Conservation (phyloP, 2,888 invertebrate species). For the Bruchidius siliquastri region DNA sequence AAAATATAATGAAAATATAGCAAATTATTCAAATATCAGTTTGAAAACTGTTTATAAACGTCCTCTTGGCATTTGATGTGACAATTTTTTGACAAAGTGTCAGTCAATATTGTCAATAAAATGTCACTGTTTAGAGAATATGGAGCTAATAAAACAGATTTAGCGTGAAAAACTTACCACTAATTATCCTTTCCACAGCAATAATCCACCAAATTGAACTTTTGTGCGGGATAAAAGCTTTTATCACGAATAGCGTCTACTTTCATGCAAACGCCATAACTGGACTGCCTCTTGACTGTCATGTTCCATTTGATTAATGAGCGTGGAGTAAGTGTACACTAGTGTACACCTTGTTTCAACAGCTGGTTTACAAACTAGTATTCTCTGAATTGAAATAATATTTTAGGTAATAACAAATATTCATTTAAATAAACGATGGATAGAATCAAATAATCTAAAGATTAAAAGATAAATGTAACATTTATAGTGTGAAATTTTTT, state of each 20-base stretch:
- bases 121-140: conserved; percentile 21
- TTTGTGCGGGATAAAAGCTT: neutral
- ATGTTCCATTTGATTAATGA: neutral
- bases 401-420: no score
- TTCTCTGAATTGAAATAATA: no score
- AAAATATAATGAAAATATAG: conserved; percentile 7
- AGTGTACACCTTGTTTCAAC: neutral
- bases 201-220: neutral
- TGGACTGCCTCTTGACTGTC: neutral
- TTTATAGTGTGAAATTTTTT: neutral
- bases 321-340: neutral
- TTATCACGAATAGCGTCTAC: conserved; percentile 12
- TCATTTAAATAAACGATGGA: no score
- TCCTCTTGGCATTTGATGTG: conserved; percentile 23
- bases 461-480: no score
- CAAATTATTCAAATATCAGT: conserved; percentile 6
- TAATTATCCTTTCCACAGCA: neutral
- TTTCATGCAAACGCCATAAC: conserved; percentile 19
- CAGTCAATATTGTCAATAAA: conserved; percentile 25
- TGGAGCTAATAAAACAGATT: conserved; percentile 14
- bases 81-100: conserved; percentile 24
- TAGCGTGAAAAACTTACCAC: conserved; percentile 10
- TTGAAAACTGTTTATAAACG: conserved; percentile 19
- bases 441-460: no score
- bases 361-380: no score